A percentile compares a stretch with the other conserved stretches of the same genome.
phyloP scores from a whole-genome alignment of 1,140 invertebrate genomes.

The Phenacoccus solenopsis region DNA sequence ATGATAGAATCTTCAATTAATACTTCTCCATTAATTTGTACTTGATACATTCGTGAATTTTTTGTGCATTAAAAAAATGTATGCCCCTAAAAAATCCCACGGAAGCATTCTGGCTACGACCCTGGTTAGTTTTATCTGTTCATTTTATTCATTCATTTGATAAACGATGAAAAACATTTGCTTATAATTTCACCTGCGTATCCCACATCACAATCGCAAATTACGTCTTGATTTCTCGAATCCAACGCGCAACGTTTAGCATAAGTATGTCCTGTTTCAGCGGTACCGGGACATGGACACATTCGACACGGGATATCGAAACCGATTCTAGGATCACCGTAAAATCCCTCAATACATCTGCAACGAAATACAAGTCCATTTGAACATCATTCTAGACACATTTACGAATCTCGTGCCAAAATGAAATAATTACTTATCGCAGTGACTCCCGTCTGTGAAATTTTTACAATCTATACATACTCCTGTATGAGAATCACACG shows the following conservation, averaged over 20 bases:
- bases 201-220: slow-evolving; percentile 84
- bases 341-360: slow-evolving; percentile 79
- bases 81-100: no score
- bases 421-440: slow-evolving; percentile 47
- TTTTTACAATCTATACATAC: slow-evolving; percentile 79
- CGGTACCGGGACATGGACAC: slow-evolving; percentile 86
- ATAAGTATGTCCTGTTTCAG: slow-evolving; percentile 67
- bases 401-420: not conserved
- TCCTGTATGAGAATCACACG: slow-evolving; percentile 85
- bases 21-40: no score
- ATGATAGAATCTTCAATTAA: no score
- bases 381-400: slow-evolving; percentile 21
- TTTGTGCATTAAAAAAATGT: no score
- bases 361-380: no score
- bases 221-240: slow-evolving; percentile 70
- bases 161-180: not conserved
- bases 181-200: slow-evolving; percentile 48
- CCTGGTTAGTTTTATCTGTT: not conserved
- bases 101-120: no score
- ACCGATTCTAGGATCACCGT: slow-evolving; percentile 85
- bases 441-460: slow-evolving; percentile 72
- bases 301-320: slow-evolving; percentile 79
- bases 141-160: not conserved
- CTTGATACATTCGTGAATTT: no score
- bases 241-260: slow-evolving; percentile 81